phyloP scores from a whole-genome alignment of 1,140 invertebrate species.

The Helicoverpa armigera region DNA sequence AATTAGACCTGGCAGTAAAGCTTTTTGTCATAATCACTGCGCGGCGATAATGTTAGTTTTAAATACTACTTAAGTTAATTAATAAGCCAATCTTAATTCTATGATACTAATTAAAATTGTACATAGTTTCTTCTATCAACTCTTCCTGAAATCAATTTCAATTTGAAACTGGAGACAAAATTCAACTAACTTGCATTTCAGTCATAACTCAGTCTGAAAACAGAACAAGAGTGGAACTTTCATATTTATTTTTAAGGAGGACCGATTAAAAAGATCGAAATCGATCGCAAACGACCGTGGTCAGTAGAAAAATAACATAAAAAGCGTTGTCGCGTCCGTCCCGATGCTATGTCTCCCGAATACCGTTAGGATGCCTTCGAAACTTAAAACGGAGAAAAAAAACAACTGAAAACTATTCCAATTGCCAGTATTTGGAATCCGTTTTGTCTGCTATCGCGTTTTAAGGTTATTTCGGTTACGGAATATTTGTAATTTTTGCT shows the following conservation, averaged over 20 bases:
- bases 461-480: constrained; percentile 46
- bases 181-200: constrained; percentile 1
- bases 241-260: constrained; percentile 39
- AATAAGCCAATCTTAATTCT: constrained; percentile 62
- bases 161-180: constrained; percentile 4
- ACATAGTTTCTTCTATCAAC: not conserved
- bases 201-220: constrained; percentile 9
- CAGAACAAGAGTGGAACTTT: constrained; percentile 28
- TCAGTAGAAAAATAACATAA: constrained; percentile 81
- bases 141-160: too few species aligned
- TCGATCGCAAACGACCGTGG: constrained; percentile 74
- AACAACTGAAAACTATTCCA: constrained; percentile 84
- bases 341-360: constrained; percentile 81
- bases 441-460: constrained; percentile 78
- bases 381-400: constrained; percentile 75
- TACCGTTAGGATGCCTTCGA: constrained; percentile 84
- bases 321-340: constrained; percentile 76
- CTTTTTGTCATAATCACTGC: constrained; percentile 77
- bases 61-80: constrained; percentile 73
- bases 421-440: constrained; percentile 84
- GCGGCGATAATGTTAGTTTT: constrained; percentile 70
- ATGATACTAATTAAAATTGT: constrained; percentile 50
- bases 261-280: constrained; percentile 61
- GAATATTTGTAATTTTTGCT: constrained; percentile 45
- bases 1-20: constrained; percentile 80